Evolutionary conservation across 1,140 invertebrate genomes (phyloP).

Genomic region (Dryas iulia): DNA sequence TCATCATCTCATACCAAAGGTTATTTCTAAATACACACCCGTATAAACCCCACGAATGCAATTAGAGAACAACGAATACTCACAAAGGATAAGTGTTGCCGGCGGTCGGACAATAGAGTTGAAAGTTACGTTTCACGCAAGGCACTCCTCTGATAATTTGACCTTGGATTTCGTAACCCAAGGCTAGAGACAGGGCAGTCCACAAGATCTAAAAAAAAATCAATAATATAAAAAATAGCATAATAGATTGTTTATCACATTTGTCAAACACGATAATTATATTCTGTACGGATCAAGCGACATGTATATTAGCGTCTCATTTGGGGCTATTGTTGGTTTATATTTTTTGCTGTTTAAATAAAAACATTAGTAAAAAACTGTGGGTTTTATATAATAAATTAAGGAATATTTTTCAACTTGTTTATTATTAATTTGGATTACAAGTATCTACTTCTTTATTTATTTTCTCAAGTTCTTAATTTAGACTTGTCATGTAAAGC

Average conservation of each 20-base stretch:
- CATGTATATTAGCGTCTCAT: not conserved
- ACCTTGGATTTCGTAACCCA: slow-evolving; percentile 91
- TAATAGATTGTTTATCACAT: slow-evolving; percentile 12
- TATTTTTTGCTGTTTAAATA: not conserved
- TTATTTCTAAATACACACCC: not conserved
- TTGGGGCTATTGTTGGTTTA: not conserved
- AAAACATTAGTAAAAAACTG: not conserved
- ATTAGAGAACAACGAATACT: slow-evolving; percentile 72
- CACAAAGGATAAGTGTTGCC: slow-evolving; percentile 94
- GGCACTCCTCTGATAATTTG: slow-evolving; percentile 92
- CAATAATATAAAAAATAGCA: slow-evolving; percentile 27
- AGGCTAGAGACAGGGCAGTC: slow-evolving; percentile 91
- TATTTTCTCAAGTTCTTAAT: too few relatives aligned
- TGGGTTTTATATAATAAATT: not conserved
- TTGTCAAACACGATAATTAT: slow-evolving; percentile 15
- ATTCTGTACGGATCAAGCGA: slow-evolving; percentile 5
- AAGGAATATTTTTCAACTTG: not conserved
- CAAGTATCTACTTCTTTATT: not conserved
- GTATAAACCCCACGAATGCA: slow-evolving; percentile 22
- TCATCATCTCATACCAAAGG: not conserved
- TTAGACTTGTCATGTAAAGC: too few relatives aligned
- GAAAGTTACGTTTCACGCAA: slow-evolving; percentile 93
- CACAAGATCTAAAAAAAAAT: slow-evolving; percentile 87
- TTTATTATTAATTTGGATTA: not conserved
- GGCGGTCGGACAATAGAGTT: slow-evolving; percentile 94